Conservation (phyloP, 2,797 vertebrate species). For the Moxostoma hubbsi region DNA sequence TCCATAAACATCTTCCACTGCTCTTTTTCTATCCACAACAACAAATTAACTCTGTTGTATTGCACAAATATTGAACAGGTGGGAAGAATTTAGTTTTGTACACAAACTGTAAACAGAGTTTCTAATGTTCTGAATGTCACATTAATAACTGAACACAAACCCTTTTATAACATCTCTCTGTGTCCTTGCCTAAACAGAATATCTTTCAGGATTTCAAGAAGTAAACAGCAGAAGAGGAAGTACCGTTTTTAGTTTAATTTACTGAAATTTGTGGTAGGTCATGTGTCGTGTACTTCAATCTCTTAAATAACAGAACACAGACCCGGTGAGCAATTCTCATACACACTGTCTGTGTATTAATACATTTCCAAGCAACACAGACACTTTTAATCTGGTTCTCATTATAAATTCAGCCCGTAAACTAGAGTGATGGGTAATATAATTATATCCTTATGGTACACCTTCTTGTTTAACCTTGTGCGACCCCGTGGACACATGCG, state of each 20-base stretch:
- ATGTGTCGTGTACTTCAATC: constrained; percentile 15
- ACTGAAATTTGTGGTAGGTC: constrained; percentile 51
- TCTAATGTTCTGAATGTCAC: background rate
- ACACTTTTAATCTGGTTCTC: background rate
- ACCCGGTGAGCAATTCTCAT: constrained; percentile 19
- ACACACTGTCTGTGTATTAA: constrained; percentile 23
- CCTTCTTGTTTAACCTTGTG: no score
- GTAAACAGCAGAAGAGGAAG: constrained; percentile 57
- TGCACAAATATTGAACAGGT: background rate
- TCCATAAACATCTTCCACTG: background rate
- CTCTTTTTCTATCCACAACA: background rate
- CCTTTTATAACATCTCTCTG: constrained; percentile 21
- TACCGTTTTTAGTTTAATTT: constrained; percentile 58
- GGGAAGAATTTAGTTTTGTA: background rate
- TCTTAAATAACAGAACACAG: constrained; percentile 30
- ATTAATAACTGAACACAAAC: background rate
- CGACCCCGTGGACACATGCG: no score
- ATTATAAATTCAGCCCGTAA: background rate
- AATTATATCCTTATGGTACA: no score
- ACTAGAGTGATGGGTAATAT: background rate
- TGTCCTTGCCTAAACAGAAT: constrained; percentile 15
- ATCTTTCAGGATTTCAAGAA: constrained; percentile 55
- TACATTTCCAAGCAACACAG: constrained; percentile 32
- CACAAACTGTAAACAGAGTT: constrained; percentile 11
- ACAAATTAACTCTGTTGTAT: background rate